Base-by-base conservation (phyloP, 2,113 vertebrate genomes). In the Pollachius pollachius region DNA sequence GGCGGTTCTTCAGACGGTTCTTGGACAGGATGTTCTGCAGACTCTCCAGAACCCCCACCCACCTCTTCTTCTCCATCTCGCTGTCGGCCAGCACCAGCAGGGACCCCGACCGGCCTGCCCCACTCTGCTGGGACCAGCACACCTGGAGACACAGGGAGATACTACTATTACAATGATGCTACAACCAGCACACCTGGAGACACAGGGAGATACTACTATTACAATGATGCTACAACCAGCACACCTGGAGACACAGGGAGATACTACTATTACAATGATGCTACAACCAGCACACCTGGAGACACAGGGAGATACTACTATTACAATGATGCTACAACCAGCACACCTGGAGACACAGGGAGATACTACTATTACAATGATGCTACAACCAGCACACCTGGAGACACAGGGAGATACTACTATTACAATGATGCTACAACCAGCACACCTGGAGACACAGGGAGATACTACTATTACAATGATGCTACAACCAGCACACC, bases 31-130 rank as follows among this genome's bases (percentile, higher is more conserved):
- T 95, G 69, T 84, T 92, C 88, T 96, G 95, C 62, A 99, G 88
- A 3, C 96, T 94, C 80, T 98, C 97, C 41, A 99, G 90, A 75
- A 99, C 95, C 73, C 96, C 92, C 58, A 99, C 96, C 97, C 97
- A 99, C 81, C 95, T 97, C 84, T 91, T 92, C 89, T 99, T 98
- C 74, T 99, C 97, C 1, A 88, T 92, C 83, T 99, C 97, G 3
- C 92, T 98, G 88, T 99, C 97, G 0, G 97, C 96, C 87, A 99
- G 91, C 48, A 99, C 90, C 84, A 99, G 92, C 19, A 99, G 89
- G 27, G 96, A 98, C 82, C 94, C 92, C 1, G 92, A 90, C 69
- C 94, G 94, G 8, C 93, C 89, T 75, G 94, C 94, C 0, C 94
- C 89, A 83, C 93, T 93, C 89, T 95, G 88, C 87, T 95, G 92